Evolutionary conservation across 1,140 invertebrate species (phyloP).

Genomic region (Euglossa dilemma): DNA sequence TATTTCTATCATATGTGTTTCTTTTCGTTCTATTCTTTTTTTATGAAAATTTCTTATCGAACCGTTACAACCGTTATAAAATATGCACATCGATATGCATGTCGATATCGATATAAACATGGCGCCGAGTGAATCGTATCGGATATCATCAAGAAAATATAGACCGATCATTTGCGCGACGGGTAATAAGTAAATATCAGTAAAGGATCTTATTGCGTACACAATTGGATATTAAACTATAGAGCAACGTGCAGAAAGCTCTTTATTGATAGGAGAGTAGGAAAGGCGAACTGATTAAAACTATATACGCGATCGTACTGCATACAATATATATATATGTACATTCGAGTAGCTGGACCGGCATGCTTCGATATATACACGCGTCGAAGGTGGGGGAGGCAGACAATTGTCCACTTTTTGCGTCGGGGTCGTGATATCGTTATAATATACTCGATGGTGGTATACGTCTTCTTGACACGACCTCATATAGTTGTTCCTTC

Average conservation of each 20-base stretch:
- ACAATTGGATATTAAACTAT: slow-evolving; percentile 34
- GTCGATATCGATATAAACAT: slow-evolving; percentile 59
- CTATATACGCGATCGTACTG: background rate
- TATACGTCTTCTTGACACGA: slow-evolving; percentile 23
- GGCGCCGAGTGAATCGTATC: slow-evolving; percentile 60
- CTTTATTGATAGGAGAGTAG: background rate
- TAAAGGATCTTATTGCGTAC: slow-evolving; percentile 47
- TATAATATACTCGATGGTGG: slow-evolving; percentile 1
- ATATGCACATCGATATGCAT: slow-evolving; percentile 46
- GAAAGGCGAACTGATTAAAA: background rate
- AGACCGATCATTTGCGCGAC: slow-evolving; percentile 55
- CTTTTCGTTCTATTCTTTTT: background rate
- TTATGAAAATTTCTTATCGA: slow-evolving; percentile 19
- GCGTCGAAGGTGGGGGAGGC: slow-evolving; percentile 2
- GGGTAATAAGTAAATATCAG: slow-evolving; percentile 56
- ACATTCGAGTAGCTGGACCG: background rate
- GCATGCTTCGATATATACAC: background rate
- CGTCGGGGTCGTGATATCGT: background rate
- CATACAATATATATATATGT: no score
- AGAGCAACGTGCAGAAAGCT: background rate
- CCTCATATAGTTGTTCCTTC: background rate
- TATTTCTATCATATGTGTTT: background rate
- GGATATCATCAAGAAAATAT: slow-evolving; percentile 53
- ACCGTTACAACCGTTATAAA: slow-evolving; percentile 36
- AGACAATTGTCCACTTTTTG: slow-evolving; percentile 25